phyloP scores from a whole-genome alignment of 2,113 vertebrate genomes.

The Sisor rabdophorus region DNA sequence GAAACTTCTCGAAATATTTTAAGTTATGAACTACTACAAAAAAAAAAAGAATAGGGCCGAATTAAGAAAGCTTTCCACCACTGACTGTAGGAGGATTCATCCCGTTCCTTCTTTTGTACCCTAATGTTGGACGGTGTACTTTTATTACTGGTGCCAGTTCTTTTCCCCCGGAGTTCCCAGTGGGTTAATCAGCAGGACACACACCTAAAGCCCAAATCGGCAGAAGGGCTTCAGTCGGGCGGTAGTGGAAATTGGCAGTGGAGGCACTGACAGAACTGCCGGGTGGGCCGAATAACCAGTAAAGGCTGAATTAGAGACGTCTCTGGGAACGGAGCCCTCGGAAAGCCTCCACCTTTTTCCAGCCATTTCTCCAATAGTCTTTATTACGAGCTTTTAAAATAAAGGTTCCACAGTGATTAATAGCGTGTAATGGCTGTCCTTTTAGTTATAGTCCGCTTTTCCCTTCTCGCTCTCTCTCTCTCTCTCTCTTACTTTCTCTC shows the following conservation, averaged over 20 bases:
- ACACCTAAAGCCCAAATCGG: background rate
- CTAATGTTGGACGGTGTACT: conserved; percentile 55
- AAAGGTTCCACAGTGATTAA: conserved; percentile 11
- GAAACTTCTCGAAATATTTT: background rate
- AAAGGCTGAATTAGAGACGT: conserved; percentile 22
- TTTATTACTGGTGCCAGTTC: conserved; percentile 29
- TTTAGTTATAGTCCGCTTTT: too few relatives aligned
- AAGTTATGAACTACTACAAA: background rate
- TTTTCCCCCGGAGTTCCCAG: conserved; percentile 37
- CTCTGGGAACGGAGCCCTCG: background rate
- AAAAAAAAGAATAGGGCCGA: background rate
- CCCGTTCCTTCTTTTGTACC: conserved; percentile 53
- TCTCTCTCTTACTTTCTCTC: too few relatives aligned
- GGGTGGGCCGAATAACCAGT: conserved; percentile 32
- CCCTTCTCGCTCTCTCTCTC: too few relatives aligned
- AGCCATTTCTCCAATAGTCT: background rate
- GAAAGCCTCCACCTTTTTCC: conserved; percentile 4
- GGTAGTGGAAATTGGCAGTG: background rate
- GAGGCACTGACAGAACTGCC: conserved; percentile 16
- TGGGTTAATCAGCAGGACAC: background rate
- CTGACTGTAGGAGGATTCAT: conserved; percentile 30
- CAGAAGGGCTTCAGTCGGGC: background rate
- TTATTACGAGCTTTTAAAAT: background rate
- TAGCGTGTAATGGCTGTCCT: background rate
- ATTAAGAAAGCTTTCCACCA: background rate